A percentile compares a stretch with the other conserved stretches of the same genome.
Evolutionary conservation across 2,888 invertebrate species (phyloP).

Genomic region (Perithous albicinctus): DNA sequence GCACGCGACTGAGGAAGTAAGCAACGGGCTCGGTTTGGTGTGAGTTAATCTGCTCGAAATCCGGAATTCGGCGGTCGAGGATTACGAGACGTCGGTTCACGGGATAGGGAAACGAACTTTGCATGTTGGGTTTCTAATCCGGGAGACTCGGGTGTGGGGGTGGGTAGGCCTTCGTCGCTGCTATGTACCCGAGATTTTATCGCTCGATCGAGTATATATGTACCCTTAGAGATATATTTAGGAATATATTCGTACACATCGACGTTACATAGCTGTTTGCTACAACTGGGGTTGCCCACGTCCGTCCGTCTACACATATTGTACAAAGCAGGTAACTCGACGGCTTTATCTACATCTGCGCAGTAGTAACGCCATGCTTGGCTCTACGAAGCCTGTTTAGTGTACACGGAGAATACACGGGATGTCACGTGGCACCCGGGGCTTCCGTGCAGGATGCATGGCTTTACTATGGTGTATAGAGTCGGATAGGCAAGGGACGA

Average conservation of each 20-base stretch:
- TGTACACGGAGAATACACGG: slow-evolving; percentile 12
- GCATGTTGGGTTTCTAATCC: slow-evolving; percentile 53
- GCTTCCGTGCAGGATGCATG: slow-evolving; percentile 9
- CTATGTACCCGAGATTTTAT: slow-evolving; percentile 21
- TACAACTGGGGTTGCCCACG: not conserved
- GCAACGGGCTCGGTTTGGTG: not conserved
- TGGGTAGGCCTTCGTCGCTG: slow-evolving; percentile 6
- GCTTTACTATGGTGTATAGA: not conserved
- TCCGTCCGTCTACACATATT: slow-evolving; percentile 13
- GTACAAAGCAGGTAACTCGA: slow-evolving; percentile 6
- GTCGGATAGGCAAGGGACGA: not conserved
- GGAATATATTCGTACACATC: slow-evolving; percentile 7
- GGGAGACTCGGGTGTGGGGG: slow-evolving; percentile 25
- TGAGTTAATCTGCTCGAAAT: slow-evolving; percentile 38
- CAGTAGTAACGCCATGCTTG: slow-evolving; percentile 7
- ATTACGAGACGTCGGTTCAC: slow-evolving; percentile 12
- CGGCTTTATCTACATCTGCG: slow-evolving; percentile 35
- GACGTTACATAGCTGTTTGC: not conserved
- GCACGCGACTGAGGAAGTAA: not conserved
- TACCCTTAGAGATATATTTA: not conserved
- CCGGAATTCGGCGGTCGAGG: slow-evolving; percentile 20
- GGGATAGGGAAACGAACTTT: slow-evolving; percentile 28
- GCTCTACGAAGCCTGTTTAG: not conserved
- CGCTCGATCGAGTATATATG: slow-evolving; percentile 9
- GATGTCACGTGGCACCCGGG: not conserved